Evolutionary conservation across 2,888 invertebrate genomes (phyloP).

Genomic region (Lamellibrachia columna): DNA sequence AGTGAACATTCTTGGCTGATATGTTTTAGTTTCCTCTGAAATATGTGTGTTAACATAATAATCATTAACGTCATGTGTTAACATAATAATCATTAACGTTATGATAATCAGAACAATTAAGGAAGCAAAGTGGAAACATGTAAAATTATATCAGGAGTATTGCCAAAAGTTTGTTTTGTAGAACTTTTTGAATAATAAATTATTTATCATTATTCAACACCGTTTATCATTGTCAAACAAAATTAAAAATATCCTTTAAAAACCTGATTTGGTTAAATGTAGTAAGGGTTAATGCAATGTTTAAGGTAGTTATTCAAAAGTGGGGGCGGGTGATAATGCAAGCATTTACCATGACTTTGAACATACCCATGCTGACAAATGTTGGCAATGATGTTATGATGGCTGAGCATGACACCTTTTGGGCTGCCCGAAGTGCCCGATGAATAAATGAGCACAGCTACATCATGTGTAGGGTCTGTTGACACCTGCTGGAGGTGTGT

Average conservation of each 20-base stretch:
- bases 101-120: too few species aligned
- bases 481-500: constrained; percentile 34
- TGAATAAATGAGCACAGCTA: constrained; percentile 81
- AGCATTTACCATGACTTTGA: background rate
- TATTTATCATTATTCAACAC: background rate
- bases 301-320: background rate
- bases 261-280: background rate
- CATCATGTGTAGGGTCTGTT: constrained; percentile 70
- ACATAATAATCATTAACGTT: too few species aligned
- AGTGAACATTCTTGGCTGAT: too few species aligned
- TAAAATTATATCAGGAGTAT: too few species aligned
- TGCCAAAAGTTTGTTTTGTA: too few species aligned
- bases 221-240: background rate
- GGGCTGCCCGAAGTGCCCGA: constrained; percentile 83
- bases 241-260: background rate
- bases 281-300: background rate
- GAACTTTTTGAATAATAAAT: background rate
- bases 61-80: too few species aligned
- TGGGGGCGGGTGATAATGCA: background rate
- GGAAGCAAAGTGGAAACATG: too few species aligned
- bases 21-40: too few species aligned
- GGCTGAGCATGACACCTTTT: constrained; percentile 64
- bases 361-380: constrained; percentile 54
- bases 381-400: constrained; percentile 59
- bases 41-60: too few species aligned